These are phyloP conservation scores for Rhipidura dahli DNA, from an alignment of 2,113 vertebrate genomes.

Conservation along the genomic window DNA sequence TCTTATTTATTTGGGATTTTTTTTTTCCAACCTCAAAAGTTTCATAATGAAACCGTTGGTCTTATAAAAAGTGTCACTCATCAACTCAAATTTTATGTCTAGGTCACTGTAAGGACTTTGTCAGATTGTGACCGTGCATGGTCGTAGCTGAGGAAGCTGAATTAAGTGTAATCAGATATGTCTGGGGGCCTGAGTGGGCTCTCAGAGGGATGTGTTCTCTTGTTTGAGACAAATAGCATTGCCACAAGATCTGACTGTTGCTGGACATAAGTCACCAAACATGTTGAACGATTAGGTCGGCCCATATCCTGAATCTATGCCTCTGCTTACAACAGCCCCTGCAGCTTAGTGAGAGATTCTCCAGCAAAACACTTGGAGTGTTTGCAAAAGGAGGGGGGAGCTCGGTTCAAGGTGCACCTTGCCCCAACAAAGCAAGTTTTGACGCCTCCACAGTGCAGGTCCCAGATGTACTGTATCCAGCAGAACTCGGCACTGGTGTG, in stretches of 20 bases:
- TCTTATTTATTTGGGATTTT: constrained; percentile 26
- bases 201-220: background rate
- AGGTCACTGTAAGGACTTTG: constrained; percentile 20
- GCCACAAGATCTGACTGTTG: background rate
- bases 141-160: background rate
- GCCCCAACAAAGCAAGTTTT: accelerated
- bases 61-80: constrained; percentile 15
- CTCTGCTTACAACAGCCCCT: background rate
- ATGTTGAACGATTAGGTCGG: background rate
- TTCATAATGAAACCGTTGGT: constrained; percentile 34
- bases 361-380: background rate
- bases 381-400: background rate
- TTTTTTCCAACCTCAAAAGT: constrained; percentile 25
- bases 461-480: background rate
- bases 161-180: background rate
- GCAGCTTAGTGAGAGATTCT: background rate
- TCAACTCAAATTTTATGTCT: constrained; percentile 19
- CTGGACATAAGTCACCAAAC: background rate
- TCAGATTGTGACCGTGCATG: background rate
- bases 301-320: background rate
- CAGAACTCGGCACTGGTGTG: background rate
- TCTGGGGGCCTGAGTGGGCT: background rate
- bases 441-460: background rate
- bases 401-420: background rate
- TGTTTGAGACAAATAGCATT: background rate